These are phyloP conservation scores for Spisula solida DNA, from an alignment of 2,888 invertebrate genomes.

Conservation along the genomic window DNA sequence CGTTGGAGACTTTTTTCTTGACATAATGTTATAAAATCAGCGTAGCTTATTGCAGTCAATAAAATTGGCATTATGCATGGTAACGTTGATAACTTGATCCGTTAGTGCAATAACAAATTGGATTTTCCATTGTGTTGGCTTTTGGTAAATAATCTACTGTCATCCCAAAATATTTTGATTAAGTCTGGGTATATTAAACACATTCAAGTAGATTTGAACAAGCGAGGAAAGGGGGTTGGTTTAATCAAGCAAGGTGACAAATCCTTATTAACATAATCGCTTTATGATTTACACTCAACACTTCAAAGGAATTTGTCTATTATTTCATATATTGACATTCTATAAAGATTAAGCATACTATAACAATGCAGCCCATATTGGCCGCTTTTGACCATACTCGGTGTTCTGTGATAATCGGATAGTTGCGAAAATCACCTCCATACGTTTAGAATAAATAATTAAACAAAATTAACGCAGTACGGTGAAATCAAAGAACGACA, in stretches of 20 bases:
- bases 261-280: constrained; percentile 37
- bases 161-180: constrained; percentile 39
- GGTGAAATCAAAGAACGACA: background rate
- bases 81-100: background rate
- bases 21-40: background rate
- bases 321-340: constrained; percentile 50
- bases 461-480: constrained; percentile 35
- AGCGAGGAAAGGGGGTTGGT: constrained; percentile 29
- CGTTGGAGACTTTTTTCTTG: background rate
- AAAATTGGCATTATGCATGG: background rate
- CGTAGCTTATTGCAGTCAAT: background rate
- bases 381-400: constrained; percentile 2
- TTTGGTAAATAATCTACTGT: background rate
- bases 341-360: constrained; percentile 19
- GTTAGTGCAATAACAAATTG: background rate
- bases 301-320: constrained; percentile 48
- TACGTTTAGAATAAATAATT: constrained; percentile 55
- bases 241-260: constrained; percentile 49
- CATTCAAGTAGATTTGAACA: constrained; percentile 39
- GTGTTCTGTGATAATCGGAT: constrained; percentile 49
- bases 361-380: background rate
- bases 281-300: constrained; percentile 39
- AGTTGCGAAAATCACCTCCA: constrained; percentile 15
- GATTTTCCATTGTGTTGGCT: constrained; percentile 29
- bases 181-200: constrained; percentile 43